Evolutionary conservation across 2,113 vertebrate genomes (phyloP), one percentile per base, ranked within the genome.

Genomic region (Felis catus): DNA sequence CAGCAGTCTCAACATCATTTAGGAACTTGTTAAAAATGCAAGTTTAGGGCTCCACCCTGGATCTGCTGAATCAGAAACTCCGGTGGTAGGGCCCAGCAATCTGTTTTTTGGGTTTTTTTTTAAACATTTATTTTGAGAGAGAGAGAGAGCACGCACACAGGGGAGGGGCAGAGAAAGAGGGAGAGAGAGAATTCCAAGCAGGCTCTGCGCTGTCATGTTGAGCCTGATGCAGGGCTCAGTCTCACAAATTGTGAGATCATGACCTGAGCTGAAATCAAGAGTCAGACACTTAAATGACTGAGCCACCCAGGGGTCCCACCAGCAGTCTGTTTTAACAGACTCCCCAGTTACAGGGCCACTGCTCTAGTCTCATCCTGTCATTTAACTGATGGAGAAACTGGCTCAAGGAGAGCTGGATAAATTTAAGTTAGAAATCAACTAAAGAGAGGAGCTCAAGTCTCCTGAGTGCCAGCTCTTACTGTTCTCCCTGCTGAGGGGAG

Each of bases 11-110:
- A 58, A 0, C 15, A 31, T 92, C 63, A 41, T 39, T 61, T 97
- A 89, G 63, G 23, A 90, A 87, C 41, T 90, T 85, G 13, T 91
- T 96, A 82, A 89, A 73, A 91, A 91, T 92, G 23, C 61, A 95
- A 3, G 11, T 89, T 92, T 51, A 65, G 73, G 45, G 36, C 68
- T 41, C 4, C 4, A 63, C 15, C 27, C 33, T 91, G 29, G 29
- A 33, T 90, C 53, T 93, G 63, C 91, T 48, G 71, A 61, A 14
- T 48, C 13, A 78, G 79, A 83, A 92, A 76, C 41, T 92, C 61
- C 51, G 51, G 41, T 21, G 11, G 13, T 81, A 39, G 55, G 51
- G 73, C 48, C 31, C 68, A 87, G 13, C 27, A 80, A 11, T 85
- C n/a, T 86, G 13, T 61, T 61, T 61, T 61, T 61, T 9, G 19